Evolutionary conservation across 2,888 invertebrate genomes (phyloP).

Genomic region (Argyresthia albistria): DNA sequence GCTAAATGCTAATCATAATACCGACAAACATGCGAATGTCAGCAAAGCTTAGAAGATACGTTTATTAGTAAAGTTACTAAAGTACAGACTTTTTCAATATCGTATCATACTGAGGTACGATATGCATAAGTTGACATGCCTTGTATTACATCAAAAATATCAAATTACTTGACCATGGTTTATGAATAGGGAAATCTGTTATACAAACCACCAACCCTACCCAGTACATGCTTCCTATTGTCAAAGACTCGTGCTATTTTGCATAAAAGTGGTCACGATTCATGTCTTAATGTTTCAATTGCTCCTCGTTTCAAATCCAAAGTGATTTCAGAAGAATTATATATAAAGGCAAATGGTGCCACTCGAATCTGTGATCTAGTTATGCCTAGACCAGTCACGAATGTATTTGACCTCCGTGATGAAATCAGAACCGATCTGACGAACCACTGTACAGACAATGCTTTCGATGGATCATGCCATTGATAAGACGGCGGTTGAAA

Average conservation of each 20-base stretch:
- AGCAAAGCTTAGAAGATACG: too few species aligned
- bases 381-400: conserved; percentile 44
- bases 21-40: too few species aligned
- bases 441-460: conserved; percentile 5
- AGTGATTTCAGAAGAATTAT: conserved; percentile 30
- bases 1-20: conserved; percentile 37
- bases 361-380: conserved; percentile 46
- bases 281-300: conserved; percentile 44
- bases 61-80: too few species aligned
- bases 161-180: too few species aligned
- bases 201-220: conserved; percentile 18
- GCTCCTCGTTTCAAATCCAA: conserved; percentile 38
- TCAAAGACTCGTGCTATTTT: conserved; percentile 38
- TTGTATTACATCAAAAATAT: too few species aligned
- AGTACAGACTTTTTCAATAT: too few species aligned
- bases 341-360: conserved; percentile 40
- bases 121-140: too few species aligned
- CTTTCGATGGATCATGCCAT: not conserved
- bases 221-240: conserved; percentile 35
- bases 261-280: conserved; percentile 59
- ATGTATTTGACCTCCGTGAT: conserved; percentile 43
- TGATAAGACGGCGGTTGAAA: not conserved
- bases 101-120: too few species aligned
- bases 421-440: conserved; percentile 45
- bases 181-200: too few species aligned